Base-by-base conservation (phyloP, 2,888 invertebrate genomes). In the Lordiphosa andalusiaca region DNA sequence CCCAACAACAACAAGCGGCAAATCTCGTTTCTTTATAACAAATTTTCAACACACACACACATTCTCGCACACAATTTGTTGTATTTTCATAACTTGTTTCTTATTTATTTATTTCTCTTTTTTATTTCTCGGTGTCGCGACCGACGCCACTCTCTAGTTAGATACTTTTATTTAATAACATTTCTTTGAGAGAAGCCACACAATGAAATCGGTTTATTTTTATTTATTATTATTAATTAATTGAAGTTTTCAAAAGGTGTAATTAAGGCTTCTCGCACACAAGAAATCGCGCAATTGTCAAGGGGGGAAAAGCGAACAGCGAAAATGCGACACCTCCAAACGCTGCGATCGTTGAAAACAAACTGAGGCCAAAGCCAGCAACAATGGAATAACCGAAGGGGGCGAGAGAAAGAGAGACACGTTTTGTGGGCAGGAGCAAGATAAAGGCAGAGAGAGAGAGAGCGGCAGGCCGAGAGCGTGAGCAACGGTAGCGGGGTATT, bases 61-160 rank as follows among this genome's bases (percentile, higher is more conserved):
- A 65, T 66, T 66, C 63, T 65, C 63, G 51, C 63, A 65, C 37
- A 81, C 69, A 82, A 77, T 82, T 81, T 72, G 47, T 46, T 42
- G 71, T 77, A 78, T 78, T 82, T 84, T 84, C 83, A 78, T 84
- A 78, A 78, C 78, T 84, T 72, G 78, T 78, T 78, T 81, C 69
- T 39, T 39, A 44, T 50, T 65, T 50, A 63, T 50, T 46, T 40
- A 70, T 73, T 42, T 42, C 12, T 48, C 55, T 39, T 64, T 46
- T 36, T 36, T 25, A n/a, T 21, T 23, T 41, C 42, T 63, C 48
- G 54, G 38, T 55, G 46, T 46, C 23, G 38, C 49, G 49, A n/a
- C 39, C 38, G 38, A 49, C 70, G 67, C 73, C 73, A 73, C 62
- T 74, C 74, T n/a, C n/a, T n/a, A n/a, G n/a, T n/a, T 71, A 72